Evolutionary conservation across 1,140 invertebrate genomes (phyloP).

Genomic region (Orius laevigatus): DNA sequence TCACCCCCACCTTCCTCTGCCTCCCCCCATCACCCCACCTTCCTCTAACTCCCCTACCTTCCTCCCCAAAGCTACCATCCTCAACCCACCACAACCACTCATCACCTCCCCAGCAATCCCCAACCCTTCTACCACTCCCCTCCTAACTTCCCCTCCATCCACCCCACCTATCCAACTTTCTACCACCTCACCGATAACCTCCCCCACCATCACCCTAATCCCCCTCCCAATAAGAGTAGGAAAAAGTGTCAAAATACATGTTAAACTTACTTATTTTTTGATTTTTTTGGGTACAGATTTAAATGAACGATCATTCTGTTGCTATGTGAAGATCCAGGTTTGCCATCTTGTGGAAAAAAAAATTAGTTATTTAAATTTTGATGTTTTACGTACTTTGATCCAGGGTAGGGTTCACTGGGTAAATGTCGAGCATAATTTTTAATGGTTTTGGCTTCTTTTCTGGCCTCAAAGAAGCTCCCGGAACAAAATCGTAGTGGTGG

Average conservation of each 20-base stretch:
- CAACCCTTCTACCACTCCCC: background rate
- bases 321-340: background rate
- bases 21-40: too few species aligned
- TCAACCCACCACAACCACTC: too few species aligned
- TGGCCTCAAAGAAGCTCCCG: background rate
- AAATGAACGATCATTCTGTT: conserved; percentile 18
- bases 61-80: too few species aligned
- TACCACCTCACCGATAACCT: background rate
- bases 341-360: background rate
- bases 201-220: background rate
- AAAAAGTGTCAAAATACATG: background rate
- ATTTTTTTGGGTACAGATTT: conserved; percentile 17
- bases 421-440: conserved; percentile 19
- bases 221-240: background rate
- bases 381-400: background rate
- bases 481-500: background rate
- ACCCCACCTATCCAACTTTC: background rate
- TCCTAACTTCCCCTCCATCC: background rate
- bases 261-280: background rate
- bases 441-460: conserved; percentile 9
- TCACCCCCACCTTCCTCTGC: too few species aligned
- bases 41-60: too few species aligned
- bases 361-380: background rate
- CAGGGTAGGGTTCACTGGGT: conserved; percentile 11
- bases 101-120: too few species aligned